Conservation (phyloP, 2,888 invertebrate genomes). For the Isotomurus palustris region DNA sequence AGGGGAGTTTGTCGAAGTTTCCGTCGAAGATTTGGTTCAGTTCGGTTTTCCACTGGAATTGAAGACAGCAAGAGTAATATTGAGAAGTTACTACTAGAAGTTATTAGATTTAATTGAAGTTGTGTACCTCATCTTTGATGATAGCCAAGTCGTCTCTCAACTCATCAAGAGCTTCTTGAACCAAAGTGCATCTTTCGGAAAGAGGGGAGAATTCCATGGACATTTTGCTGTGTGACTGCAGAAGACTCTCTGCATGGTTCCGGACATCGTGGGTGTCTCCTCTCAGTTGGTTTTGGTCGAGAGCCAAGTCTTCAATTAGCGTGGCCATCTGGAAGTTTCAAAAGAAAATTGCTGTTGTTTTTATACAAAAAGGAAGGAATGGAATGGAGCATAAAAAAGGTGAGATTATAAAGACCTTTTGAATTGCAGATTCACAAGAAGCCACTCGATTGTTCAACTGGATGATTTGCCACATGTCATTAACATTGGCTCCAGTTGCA, state of each 20-base stretch:
- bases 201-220: conserved; percentile 7
- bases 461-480: conserved; percentile 63
- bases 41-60: conserved; percentile 27
- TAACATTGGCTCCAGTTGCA: no score
- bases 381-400: no score
- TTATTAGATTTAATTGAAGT: neutral
- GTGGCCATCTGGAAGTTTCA: conserved; percentile 52
- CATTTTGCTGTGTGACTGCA: neutral
- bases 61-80: conserved; percentile 5
- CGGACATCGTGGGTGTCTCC: conserved; percentile 42
- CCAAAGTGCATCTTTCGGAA: conserved; percentile 10
- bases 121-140: conserved; percentile 24
- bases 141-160: conserved; percentile 19
- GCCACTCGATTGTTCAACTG: conserved; percentile 62
- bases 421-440: conserved; percentile 59
- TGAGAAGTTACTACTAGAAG: neutral
- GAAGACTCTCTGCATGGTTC: conserved; percentile 9
- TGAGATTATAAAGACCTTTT: no score
- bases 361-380: no score
- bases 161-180: conserved; percentile 10
- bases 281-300: conserved; percentile 49
- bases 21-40: conserved; percentile 26
- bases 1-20: no score
- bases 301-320: conserved; percentile 58
- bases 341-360: neutral